Evolutionary conservation across 2,888 invertebrate species (phyloP), one percentile per base, ranked within the genome.

Genomic region (Aethes cnicana): DNA sequence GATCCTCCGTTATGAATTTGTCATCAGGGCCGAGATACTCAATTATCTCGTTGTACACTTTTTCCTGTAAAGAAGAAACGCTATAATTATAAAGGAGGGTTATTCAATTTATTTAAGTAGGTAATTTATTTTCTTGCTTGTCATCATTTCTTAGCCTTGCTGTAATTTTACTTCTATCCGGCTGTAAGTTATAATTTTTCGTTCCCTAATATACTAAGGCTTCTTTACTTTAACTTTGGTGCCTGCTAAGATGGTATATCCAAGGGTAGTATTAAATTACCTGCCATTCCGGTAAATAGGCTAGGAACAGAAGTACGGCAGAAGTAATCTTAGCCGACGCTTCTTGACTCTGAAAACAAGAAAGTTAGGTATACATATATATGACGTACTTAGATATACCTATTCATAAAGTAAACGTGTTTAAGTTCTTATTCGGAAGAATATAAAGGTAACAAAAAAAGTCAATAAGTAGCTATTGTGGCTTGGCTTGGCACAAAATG

Each of bases 241-340:
- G n/a, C n/a, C n/a, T n/a, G n/a, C 4, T 12, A 6, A 12, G 12
- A 5, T 18, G 8, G 8, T 6, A 6, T 4, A 2, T 2, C 4
- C 8, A 8, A 6, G 4, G 4, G 23, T 2, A 23, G 2, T 6
- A 6, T 5, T 23, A 23, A 6, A 2, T 47, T 59, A 85, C 86
- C 76, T 86, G 86, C 85, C 86, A 86, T 7, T 81, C 73, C 1
- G 80, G 82, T 36, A 84, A 64, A 60, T 82, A 77, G 1, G 84
- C 83, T 6, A 86, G 56, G 33, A 84, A 71, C 55, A 83, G 43
- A 2, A 86, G 53, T 1, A 84, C 74, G 0, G 74, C 79, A 21
- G 84, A 77, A 1, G 80, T 66, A 21, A 85, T 77, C 55, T 86
- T 86, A 0, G 85, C 85, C 0, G 82, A 69, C 0, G 85, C 84